These are phyloP conservation scores for Catamblyrhynchus diadema DNA, from an alignment of 2,797 vertebrate species.

Conservation along the genomic window DNA sequence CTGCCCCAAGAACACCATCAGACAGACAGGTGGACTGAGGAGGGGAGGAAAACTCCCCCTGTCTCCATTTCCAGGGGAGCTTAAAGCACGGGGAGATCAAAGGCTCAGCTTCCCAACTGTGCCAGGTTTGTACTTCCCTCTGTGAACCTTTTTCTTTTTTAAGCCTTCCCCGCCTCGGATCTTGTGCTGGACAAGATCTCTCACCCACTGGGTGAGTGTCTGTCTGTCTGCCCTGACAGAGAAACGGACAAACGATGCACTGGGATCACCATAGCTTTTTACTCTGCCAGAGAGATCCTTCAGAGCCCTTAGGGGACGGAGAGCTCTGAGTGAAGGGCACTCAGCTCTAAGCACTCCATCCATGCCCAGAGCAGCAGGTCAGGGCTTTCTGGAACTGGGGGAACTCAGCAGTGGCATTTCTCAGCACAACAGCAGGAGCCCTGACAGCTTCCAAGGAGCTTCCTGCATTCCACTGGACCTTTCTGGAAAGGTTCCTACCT, in stretches of 20 bases:
- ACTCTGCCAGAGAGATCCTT: neutral
- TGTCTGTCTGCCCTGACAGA: neutral
- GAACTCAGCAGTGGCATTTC: neutral
- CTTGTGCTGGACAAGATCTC: neutral
- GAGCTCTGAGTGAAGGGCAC: neutral
- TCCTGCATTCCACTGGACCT: neutral
- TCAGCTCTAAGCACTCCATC: neutral
- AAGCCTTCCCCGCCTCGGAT: neutral
- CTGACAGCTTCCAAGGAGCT: neutral
- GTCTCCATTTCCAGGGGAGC: neutral
- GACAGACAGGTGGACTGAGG: neutral
- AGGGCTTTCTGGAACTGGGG: neutral
- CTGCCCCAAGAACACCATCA: fast-evolving
- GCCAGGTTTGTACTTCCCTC: neutral
- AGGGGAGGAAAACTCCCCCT: neutral
- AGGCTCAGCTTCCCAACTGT: neutral
- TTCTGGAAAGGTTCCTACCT: neutral
- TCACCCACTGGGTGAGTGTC: neutral
- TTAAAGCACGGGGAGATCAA: neutral
- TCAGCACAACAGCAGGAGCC: neutral
- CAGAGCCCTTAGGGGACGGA: neutral
- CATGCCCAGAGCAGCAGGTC: neutral
- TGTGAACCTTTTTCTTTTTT: neutral
- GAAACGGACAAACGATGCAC: fast-evolving
- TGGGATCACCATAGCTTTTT: neutral